Percentiles rank a stretch among this genome's conserved stretches.
Conservation (phyloP, 2,797 vertebrate genomes). For the Danio albolineatus region DNA sequence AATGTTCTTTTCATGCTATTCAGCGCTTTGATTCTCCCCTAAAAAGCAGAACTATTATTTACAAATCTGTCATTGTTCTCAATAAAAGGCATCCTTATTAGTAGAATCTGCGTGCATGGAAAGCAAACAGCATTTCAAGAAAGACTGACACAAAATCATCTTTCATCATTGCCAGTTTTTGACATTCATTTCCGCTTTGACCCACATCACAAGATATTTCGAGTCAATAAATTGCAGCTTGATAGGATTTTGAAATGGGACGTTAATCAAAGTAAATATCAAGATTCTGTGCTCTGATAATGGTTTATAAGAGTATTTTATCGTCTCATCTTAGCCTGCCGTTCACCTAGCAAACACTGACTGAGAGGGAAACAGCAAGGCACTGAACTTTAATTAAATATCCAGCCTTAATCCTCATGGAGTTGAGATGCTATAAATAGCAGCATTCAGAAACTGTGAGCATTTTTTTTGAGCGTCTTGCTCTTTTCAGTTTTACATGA, state of each 20-base stretch:
- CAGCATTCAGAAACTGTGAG: conserved; percentile 26
- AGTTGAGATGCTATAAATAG: conserved; percentile 58
- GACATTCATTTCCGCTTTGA: conserved; percentile 51
- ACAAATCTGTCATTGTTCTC: not conserved
- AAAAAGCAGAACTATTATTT: not conserved
- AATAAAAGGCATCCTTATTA: not conserved
- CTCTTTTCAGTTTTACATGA: not conserved
- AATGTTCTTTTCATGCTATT: not conserved
- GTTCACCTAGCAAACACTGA: conserved; percentile 56
- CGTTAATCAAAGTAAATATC: conserved; percentile 61
- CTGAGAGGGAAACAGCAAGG: conserved; percentile 42
- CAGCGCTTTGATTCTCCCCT: not conserved
- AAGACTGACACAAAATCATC: conserved; percentile 27
- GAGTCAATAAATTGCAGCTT: conserved; percentile 33
- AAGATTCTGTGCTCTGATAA: conserved; percentile 57
- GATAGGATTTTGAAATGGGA: conserved; percentile 32
- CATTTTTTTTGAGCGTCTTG: conserved; percentile 34
- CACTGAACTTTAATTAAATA: conserved; percentile 61
- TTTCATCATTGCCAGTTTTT: conserved; percentile 42
- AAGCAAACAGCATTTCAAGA: conserved; percentile 32
- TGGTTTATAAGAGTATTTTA: conserved; percentile 32
- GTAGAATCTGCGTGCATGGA: not conserved
- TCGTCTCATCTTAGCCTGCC: conserved; percentile 23
- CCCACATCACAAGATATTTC: conserved; percentile 38
- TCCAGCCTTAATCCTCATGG: conserved; percentile 50